Conservation (phyloP, 2,797 vertebrate species). For the Acestrorhynchus altus region DNA sequence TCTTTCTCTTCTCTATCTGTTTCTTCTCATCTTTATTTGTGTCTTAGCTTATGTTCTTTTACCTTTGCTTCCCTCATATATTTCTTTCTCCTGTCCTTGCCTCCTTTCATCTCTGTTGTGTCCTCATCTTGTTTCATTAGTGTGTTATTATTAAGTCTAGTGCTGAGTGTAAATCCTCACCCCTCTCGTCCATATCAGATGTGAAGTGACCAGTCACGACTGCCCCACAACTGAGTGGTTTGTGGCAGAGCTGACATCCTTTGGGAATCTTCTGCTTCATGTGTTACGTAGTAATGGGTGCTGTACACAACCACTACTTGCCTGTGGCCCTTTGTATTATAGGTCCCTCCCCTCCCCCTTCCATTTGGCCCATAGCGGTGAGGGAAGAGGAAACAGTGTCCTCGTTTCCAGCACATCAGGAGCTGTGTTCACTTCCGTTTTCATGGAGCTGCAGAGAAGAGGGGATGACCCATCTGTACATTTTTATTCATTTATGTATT, state of each 20-base stretch:
- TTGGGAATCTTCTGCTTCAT: slow-evolving; percentile 6
- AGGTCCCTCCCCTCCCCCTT: slow-evolving; percentile 5
- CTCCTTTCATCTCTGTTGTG: not conserved
- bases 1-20: not conserved
- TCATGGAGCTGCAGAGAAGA: slow-evolving; percentile 11
- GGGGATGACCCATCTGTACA: not conserved
- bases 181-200: not conserved
- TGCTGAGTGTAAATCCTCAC: no score
- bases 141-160: no score
- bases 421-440: not conserved
- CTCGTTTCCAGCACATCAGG: slow-evolving; percentile 37
- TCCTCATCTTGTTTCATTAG: not conserved
- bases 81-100: not conserved
- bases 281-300: not conserved
- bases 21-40: not conserved
- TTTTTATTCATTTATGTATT: not conserved
- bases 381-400: slow-evolving; percentile 14
- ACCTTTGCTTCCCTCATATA: not conserved
- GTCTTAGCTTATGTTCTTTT: no score
- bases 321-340: slow-evolving; percentile 33
- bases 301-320: slow-evolving; percentile 28
- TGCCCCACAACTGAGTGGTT: slow-evolving; percentile 7
- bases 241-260: not conserved
- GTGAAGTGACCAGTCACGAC: no score
- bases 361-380: not conserved